These are phyloP conservation scores for Poeciliopsis presidionis DNA, from an alignment of 2,797 vertebrate genomes.

Conservation along the genomic window DNA sequence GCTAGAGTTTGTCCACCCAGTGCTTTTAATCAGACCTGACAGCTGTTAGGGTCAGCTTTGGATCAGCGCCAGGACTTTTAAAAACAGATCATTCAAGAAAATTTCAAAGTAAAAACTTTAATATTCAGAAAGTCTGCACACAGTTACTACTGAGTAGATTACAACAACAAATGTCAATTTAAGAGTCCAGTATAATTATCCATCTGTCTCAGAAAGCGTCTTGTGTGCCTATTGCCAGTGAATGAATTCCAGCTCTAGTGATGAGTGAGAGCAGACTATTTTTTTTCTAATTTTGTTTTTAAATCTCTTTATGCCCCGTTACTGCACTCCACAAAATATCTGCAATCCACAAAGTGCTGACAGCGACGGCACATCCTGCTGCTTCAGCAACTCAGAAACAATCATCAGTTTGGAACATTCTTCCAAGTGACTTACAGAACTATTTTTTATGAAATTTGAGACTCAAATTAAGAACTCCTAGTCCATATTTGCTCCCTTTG, in stretches of 20 bases:
- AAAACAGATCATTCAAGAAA: neutral
- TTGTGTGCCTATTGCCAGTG: constrained; percentile 17
- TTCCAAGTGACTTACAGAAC: constrained; percentile 27
- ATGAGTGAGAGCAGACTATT: constrained; percentile 6
- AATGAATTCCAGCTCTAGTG: constrained; percentile 32
- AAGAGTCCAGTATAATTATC: constrained; percentile 32
- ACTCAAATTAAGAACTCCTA: constrained; percentile 35
- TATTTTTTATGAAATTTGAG: constrained; percentile 23
- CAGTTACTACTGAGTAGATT: neutral
- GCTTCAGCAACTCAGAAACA: constrained; percentile 48
- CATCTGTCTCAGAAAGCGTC: constrained; percentile 20
- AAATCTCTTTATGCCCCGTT: constrained; percentile 46
- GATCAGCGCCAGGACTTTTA: neutral
- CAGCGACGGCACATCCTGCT: constrained; percentile 17
- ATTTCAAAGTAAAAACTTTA: neutral
- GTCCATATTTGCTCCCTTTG: constrained; percentile 25
- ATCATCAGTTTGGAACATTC: constrained; percentile 27
- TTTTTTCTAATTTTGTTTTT: constrained; percentile 44
- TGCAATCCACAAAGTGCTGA: constrained; percentile 58
- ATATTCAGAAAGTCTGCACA: neutral
- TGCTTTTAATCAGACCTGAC: too few species aligned
- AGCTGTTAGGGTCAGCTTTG: too few species aligned
- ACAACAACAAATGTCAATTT: neutral
- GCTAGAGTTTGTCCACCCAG: too few species aligned
- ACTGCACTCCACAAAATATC: constrained; percentile 27